Evolutionary conservation across 2,888 invertebrate species (phyloP), one percentile per base, ranked within the genome.

Genomic region (Xylocampa areola): DNA sequence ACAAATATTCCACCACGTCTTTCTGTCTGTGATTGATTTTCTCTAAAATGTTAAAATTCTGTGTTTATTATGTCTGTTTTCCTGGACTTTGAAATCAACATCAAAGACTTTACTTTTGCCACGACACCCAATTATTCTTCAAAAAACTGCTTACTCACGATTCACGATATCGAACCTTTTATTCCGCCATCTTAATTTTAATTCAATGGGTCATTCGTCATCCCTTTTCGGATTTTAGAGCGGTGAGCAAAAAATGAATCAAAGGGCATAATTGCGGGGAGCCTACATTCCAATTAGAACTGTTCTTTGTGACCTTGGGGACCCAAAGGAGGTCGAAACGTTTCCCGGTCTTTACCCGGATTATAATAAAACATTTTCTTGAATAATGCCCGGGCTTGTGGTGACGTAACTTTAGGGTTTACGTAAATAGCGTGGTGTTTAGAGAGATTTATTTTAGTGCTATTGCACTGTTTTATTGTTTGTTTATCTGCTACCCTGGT

Each of bases 351-450:
- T 32, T 74, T 63, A 62, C 62, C 65, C 68, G 64, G 70, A 76
- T 73, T 76, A 79, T 79, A 70, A 70, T 73, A 78, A 77, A 75
- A 70, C 70, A 77, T 79, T 75, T 73, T 63, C 69, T 68, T 66
- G 68, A 74, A 73, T 77, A 67, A 78, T 73, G 70, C 68, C 57
- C 43, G 60, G 53, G 61, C 49, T 62, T 67, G 73, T 48, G 64
- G 73, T 71, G 67, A 77, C 73, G 59, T 73, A 59, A 77, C 55
- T 57, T 48, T 16, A 27, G 44, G 55, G 43, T 55, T 70, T 64
- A 67, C 57, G 33, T 45, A 66, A 64, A 66, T 53, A 44, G 53
- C 44, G 39, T 44, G 47, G 32, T 48, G 32, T 48, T 68, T 48
- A 51, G 16, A 44, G 45, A 55, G 58, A 72, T 69, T 69, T 69